A percentile compares a stretch with the other conserved stretches of the same genome.
Evolutionary conservation across 2,888 invertebrate genomes (phyloP).

Genomic region (Acholoe squamosa): DNA sequence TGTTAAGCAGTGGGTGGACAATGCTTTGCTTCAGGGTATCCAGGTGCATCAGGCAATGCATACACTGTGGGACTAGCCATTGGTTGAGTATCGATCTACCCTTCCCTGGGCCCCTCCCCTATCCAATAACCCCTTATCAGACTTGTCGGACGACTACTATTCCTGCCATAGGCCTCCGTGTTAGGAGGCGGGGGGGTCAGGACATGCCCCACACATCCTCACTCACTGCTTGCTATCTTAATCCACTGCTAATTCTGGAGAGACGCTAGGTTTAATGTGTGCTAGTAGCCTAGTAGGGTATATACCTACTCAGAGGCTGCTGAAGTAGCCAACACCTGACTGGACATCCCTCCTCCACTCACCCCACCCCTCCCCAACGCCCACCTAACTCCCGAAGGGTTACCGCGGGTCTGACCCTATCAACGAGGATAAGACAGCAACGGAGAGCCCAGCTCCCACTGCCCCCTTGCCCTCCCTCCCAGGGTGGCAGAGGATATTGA

Average conservation of each 20-base stretch:
- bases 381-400: not conserved
- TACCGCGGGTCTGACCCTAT: too few relatives aligned
- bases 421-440: not conserved
- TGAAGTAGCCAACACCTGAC: not conserved
- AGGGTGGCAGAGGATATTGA: constrained; percentile 20
- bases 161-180: too few relatives aligned
- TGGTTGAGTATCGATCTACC: constrained; percentile 12
- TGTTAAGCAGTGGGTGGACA: not conserved
- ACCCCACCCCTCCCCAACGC: not conserved
- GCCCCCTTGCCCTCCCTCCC: not conserved
- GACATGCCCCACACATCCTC: not conserved
- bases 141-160: too few relatives aligned
- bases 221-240: not conserved
- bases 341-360: not conserved
- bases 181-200: too few relatives aligned
- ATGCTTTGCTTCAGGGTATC: not conserved
- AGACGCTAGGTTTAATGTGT: too few relatives aligned
- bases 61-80: not conserved
- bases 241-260: too few relatives aligned
- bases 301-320: too few relatives aligned
- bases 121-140: not conserved
- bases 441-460: not conserved
- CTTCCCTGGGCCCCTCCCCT: not conserved
- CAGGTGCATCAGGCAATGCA: not conserved
- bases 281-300: too few relatives aligned